Base-by-base conservation (phyloP, 2,888 invertebrate genomes). In the Melieria crassipennis region DNA sequence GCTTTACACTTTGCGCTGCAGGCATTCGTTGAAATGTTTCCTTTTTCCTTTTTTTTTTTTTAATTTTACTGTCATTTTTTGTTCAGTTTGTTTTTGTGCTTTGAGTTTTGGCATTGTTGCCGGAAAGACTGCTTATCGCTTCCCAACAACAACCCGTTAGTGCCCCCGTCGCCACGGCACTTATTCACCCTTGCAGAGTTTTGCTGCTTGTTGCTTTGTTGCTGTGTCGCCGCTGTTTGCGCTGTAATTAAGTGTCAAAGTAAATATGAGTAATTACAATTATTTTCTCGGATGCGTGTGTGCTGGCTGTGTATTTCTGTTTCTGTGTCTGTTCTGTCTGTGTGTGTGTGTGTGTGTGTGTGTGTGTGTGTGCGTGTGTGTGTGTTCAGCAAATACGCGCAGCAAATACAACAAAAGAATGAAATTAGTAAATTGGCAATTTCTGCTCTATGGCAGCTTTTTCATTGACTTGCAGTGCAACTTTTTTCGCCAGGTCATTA, bases 231-330 rank as follows among this genome's bases (percentile, higher is more conserved):
- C 48, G n/a, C 42, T 11, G 47, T 7, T 5, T n/a, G 30, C 46
- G 47, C 13, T 60, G 77, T 81, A 81, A 80, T 81, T 81, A 81
- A 80, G 82, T 81, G 81, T 82, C 81, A 81, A 81, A 65, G 60
- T 52, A 70, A 65, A 70, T 61, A 70, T 70, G 76, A 80, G 78
- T 80, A 57, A 57, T 57, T 57, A 57, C 57, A 57, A 57, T 57
- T 57, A 57, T 57, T 57, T 57, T 16, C 30, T 13, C 16, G 30
- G 9, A 6, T 57, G 7, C 9, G 5, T 57, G 30, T 5, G 4
- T 57, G 16, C 30, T 5, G 30, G 30, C 30, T 30, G 30, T 16
- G 2, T 30, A 3, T 30, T 3, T 30, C 3, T 30, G 16, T 1
- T 9, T 60, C 7, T 42, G n/a, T 47, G 5, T 56, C 5, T 48